Evolutionary conservation across 2,888 invertebrate genomes (phyloP), one percentile per base, ranked within the genome.

Genomic region (Mythimna pallens): DNA sequence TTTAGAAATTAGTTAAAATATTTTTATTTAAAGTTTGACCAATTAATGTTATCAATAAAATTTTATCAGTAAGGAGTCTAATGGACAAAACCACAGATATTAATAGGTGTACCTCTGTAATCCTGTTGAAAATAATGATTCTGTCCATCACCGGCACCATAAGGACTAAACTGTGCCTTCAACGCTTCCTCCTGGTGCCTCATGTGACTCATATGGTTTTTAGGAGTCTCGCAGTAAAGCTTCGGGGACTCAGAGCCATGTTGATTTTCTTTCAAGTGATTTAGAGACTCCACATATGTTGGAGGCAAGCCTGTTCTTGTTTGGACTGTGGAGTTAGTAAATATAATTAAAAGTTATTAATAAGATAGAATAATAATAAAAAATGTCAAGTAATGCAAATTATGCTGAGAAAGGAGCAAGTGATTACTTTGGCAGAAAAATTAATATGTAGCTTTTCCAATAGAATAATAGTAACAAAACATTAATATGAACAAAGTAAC

Each of bases 141-240:
- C 72, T 95, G 95, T n/a, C 94, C 94, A 91, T 96, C 96, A 9
- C 96, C 96, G 80, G 93, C 95, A 34, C 93, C 96, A 87, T 93
- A 94, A 0, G 94, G 93, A 75, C 91, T 95, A 73, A 90, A 95
- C 43, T 91, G 89, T 4, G 91, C 81, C 83, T 94, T 94, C 2
- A 91, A 80, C 0, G 87, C 85, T n/a, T 95, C 95, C 47, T 94
- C 94, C 50, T 92, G 92, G 65, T 87, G 91, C 50, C 91, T 87
- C 54, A 89, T 78, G 54, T 92, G 92, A 47, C 89, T 85, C 47
- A 89, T 86, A 70, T 94, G 92, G 83, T 90, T 93, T 70, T 94
- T 95, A 4, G 95, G 94, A 47, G 94, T 95, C 63, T 95, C 95
- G 79, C 92, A 92, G 78, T 91, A 93, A 3, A 87, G 79, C 71